phyloP scores from a whole-genome alignment of 2,113 vertebrate species.

The Xiphophorus couchianus region DNA sequence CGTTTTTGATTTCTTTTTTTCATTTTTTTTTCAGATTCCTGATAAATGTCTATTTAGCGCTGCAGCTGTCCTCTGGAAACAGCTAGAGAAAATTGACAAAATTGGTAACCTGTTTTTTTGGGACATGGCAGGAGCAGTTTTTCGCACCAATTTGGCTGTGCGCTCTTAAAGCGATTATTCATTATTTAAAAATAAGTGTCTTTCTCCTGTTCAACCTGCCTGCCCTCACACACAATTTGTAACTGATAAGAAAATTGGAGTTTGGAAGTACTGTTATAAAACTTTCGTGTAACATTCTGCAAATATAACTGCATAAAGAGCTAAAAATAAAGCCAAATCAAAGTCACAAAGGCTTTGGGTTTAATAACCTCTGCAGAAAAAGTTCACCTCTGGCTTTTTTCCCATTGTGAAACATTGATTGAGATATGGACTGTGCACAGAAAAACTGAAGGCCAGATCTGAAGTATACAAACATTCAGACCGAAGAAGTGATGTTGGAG shows the following conservation, averaged over 20 bases:
- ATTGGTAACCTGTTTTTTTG: slow-evolving; percentile 49
- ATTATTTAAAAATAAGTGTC: slow-evolving; percentile 58
- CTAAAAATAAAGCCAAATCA: not conserved
- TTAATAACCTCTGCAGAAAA: not conserved
- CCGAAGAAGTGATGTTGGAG: no score
- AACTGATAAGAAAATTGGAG: not conserved
- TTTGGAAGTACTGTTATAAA: not conserved
- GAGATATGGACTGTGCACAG: not conserved
- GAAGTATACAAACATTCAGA: not conserved
- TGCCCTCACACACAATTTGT: not conserved
- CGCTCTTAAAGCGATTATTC: slow-evolving; percentile 62
- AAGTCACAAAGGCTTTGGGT: not conserved
- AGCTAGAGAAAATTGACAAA: slow-evolving; percentile 65
- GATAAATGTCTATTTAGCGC: slow-evolving; percentile 44
- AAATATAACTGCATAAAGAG: not conserved
- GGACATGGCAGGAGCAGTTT: slow-evolving; percentile 57
- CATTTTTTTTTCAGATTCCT: slow-evolving; percentile 8
- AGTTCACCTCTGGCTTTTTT: no score
- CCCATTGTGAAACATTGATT: no score
- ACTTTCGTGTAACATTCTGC: not conserved
- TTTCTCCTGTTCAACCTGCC: slow-evolving; percentile 25
- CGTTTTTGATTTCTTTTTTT: not conserved
- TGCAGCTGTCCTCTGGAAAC: slow-evolving; percentile 50
- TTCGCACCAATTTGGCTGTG: slow-evolving; percentile 55
- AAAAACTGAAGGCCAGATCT: not conserved